Evolutionary conservation across 2,888 invertebrate species (phyloP), one percentile per base, ranked within the genome.

Genomic region (Girardia tigrina): DNA sequence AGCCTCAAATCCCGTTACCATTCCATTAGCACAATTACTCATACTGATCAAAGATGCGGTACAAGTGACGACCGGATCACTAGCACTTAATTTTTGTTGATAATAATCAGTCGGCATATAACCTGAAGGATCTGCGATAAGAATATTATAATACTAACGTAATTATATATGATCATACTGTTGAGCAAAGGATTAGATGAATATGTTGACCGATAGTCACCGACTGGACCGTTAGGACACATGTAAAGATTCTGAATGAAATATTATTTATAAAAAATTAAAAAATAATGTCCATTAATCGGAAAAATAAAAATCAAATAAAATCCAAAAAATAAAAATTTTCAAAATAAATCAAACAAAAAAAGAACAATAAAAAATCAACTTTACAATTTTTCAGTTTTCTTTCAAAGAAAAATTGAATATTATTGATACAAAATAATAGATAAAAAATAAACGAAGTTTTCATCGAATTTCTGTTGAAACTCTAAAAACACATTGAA

Each of bases 31-130:
- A n/a, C 56, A 56, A 56, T 56, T 56, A 16, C 56, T 56, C 56
- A 56, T 56, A n/a, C 56, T 56, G 23, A 56, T 23, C 4, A 56
- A n/a, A 6, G 56, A 56, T 23, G 56, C 56, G 23, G 56, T 56
- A n/a, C 56, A 56, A 4, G 56, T 56, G 4, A 56, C 56, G 6
- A 56, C 56, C n/a, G 56, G 56, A 56, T 56, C 56, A 16, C 56
- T 56, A 56, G 56, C 56, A n/a, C 56, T 56, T 56, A 56, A n/a
- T 56, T 56, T 56, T 23, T 56, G 56, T 56, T 56, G 56, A 56
- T 56, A 56, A 56, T 56, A 56, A 56, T 56, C 56, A 56, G 56
- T 56, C n/a, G 56, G 56, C n/a, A 56, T 56, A 23, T 56, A 56
- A 56, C 56, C 56, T 56, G 56, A 56, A 56, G 56, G 56, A 16